Conservation (phyloP, 2,888 invertebrate genomes). For the Xestia ashworthii region DNA sequence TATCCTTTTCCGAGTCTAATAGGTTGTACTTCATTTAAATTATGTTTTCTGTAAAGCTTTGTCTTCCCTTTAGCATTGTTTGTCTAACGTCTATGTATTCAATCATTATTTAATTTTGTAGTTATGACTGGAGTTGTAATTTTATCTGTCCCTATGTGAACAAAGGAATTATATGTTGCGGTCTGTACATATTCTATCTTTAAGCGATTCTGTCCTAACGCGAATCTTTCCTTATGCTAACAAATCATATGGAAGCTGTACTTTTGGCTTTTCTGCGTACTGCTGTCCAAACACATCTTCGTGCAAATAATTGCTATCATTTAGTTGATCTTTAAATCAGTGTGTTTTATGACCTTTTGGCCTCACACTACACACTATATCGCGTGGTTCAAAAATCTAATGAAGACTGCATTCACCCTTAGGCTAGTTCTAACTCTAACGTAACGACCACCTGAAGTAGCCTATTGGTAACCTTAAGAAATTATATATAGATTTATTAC, state of each 20-base stretch:
- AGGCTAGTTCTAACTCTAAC: slow-evolving; percentile 76
- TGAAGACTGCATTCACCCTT: slow-evolving; percentile 86
- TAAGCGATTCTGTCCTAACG: too few relatives aligned
- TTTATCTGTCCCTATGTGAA: too few relatives aligned
- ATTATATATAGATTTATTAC: slow-evolving; percentile 89
- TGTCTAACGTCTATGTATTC: not conserved
- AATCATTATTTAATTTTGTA: not conserved
- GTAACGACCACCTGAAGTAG: slow-evolving; percentile 90
- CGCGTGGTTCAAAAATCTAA: slow-evolving; percentile 76
- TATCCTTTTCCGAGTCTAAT: not conserved
- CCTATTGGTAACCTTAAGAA: slow-evolving; percentile 79
- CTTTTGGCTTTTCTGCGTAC: not conserved
- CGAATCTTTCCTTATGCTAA: too few relatives aligned
- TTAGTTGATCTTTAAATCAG: slow-evolving; percentile 21
- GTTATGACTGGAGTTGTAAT: not conserved
- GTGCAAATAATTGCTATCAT: slow-evolving; percentile 54
- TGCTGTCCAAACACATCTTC: slow-evolving; percentile 7
- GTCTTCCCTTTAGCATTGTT: not conserved
- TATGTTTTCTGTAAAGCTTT: not conserved
- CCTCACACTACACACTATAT: slow-evolving; percentile 58
- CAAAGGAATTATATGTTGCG: too few relatives aligned
- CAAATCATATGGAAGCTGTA: not conserved
- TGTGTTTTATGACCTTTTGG: slow-evolving; percentile 39
- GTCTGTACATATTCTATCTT: too few relatives aligned
- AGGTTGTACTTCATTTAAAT: not conserved